Evolutionary conservation across 2,797 vertebrate genomes (phyloP).

Genomic region (Galago senegalensis): DNA sequence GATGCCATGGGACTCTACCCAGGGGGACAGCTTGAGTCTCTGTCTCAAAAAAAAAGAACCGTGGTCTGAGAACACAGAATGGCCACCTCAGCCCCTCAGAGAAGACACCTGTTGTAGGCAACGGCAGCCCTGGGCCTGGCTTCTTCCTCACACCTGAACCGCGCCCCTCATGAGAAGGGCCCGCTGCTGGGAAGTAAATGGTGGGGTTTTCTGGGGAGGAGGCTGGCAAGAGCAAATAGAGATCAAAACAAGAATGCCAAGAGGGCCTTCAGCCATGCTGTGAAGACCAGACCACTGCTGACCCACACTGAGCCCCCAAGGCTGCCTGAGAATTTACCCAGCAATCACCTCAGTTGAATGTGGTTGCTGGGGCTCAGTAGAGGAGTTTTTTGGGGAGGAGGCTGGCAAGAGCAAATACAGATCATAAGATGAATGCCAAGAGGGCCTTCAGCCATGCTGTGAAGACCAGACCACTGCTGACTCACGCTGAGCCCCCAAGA

Average conservation of each 20-base stretch:
- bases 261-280: not conserved
- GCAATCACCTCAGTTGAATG: rapidly evolving
- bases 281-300: not conserved
- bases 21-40: too few relatives aligned
- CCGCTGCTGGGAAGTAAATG: not conserved
- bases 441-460: too few relatives aligned
- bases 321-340: not conserved
- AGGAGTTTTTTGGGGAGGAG: not conserved
- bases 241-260: rapidly evolving
- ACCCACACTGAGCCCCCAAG: not conserved
- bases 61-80: not conserved
- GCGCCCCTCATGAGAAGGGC: not conserved
- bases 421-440: too few relatives aligned
- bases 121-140: not conserved
- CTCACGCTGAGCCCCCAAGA: not conserved
- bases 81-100: not conserved
- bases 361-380: too few relatives aligned
- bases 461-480: not conserved
- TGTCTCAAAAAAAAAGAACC: too few relatives aligned
- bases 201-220: too few relatives aligned
- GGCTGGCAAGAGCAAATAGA: not conserved
- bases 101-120: not conserved
- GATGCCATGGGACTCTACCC: too few relatives aligned
- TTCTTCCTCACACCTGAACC: rapidly evolving
- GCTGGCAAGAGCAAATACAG: not conserved